Evolutionary conservation across 2,888 invertebrate genomes (phyloP).

Genomic region (Troides aeacus): DNA sequence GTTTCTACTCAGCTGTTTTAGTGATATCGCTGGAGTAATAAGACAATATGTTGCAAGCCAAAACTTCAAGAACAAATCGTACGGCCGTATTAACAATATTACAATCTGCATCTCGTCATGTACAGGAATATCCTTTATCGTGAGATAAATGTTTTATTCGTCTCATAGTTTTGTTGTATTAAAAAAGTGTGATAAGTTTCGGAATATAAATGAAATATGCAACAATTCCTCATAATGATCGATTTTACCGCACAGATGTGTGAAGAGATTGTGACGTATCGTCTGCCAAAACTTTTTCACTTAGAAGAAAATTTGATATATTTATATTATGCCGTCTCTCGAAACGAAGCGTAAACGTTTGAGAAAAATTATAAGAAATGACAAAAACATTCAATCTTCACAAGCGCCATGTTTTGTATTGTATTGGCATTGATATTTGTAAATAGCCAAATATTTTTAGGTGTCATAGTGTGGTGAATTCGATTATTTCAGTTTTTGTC

Average conservation of each 20-base stretch:
- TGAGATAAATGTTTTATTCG: no score
- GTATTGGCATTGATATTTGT: not conserved
- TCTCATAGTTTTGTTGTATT: no score
- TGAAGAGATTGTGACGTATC: constrained; percentile 24
- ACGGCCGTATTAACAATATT: no score
- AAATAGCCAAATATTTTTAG: not conserved
- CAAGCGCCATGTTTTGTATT: not conserved
- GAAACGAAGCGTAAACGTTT: not conserved
- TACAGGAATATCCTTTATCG: no score
- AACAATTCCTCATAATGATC: constrained; percentile 27
- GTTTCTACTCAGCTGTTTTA: no score
- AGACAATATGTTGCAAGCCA: no score
- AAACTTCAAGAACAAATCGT: no score
- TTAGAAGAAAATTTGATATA: constrained; percentile 27
- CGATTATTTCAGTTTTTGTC: not conserved
- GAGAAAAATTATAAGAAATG: constrained; percentile 13
- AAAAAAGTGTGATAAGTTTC: not conserved
- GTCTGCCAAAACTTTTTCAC: constrained; percentile 26
- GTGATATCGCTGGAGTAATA: no score
- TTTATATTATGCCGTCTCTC: constrained; percentile 12
- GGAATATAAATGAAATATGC: constrained; percentile 11
- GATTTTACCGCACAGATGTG: constrained; percentile 27
- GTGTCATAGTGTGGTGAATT: not conserved
- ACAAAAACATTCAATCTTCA: constrained; percentile 8
- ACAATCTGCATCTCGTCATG: no score